These are phyloP conservation scores for Metopolophium dirhodum DNA, from an alignment of 1,140 invertebrate genomes.

Conservation along the genomic window DNA sequence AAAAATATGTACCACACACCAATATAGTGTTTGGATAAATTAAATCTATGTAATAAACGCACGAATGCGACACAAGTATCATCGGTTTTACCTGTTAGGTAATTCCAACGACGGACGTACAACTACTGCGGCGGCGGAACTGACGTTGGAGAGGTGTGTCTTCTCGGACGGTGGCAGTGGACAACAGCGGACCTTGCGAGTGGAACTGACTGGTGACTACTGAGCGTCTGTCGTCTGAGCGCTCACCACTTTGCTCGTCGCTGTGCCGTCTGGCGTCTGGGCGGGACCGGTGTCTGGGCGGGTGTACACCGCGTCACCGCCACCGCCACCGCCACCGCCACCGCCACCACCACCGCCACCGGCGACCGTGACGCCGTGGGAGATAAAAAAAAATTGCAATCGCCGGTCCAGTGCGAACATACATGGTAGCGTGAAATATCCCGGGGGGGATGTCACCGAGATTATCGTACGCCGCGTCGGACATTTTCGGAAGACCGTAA, in stretches of 20 bases:
- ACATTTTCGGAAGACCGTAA: no score
- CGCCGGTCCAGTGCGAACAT: conserved; percentile 9
- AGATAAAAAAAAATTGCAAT: conserved; percentile 25
- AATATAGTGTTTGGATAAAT: background rate
- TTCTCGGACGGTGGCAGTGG: background rate
- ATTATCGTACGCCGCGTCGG: background rate
- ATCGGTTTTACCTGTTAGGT: conserved; percentile 18
- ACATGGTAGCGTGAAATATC: background rate
- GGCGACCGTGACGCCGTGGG: background rate
- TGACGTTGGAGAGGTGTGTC: background rate
- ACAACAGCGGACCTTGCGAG: background rate
- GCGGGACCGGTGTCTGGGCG: background rate
- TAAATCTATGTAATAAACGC: background rate
- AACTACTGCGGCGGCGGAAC: background rate
- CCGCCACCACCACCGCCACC: background rate
- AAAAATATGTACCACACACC: background rate
- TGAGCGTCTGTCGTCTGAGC: background rate
- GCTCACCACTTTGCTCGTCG: no score
- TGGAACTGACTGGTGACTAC: background rate
- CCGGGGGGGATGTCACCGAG: background rate
- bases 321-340: no score
- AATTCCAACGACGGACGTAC: background rate
- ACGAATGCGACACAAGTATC: background rate
- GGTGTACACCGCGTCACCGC: background rate
- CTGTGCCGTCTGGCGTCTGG: background rate